phyloP scores from a whole-genome alignment of 2,888 invertebrate genomes.

The Uropetala carovei region DNA sequence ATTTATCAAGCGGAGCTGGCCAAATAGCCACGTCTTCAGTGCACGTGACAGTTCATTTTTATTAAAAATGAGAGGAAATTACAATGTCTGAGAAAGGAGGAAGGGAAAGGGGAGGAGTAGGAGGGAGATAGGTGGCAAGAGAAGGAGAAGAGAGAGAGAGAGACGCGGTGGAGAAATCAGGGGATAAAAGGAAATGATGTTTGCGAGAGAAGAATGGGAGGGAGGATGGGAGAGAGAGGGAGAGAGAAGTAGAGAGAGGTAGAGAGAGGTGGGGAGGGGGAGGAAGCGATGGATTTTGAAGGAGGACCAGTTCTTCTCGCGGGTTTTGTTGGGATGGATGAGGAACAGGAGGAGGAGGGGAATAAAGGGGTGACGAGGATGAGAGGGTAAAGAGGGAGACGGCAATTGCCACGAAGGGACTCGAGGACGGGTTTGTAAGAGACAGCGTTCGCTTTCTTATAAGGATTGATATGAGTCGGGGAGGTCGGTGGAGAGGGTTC shows the following conservation, averaged over 20 bases:
- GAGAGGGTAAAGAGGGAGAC: not conserved
- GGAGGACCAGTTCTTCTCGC: conserved; percentile 39
- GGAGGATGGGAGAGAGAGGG: not conserved
- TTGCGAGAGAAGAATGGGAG: not conserved
- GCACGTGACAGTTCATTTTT: conserved; percentile 63
- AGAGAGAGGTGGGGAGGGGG: not conserved
- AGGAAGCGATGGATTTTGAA: not conserved
- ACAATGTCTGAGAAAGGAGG: conserved; percentile 46
- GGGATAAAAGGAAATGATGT: conserved; percentile 31
- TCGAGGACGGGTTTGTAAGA: conserved; percentile 27
- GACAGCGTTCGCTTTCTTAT: conserved; percentile 39
- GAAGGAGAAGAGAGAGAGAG: not conserved
- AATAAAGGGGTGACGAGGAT: not conserved
- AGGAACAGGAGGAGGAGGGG: not conserved
- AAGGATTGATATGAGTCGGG: conserved; percentile 4
- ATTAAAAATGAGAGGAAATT: conserved; percentile 62
- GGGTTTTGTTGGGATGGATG: not conserved
- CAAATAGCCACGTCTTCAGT: conserved; percentile 60
- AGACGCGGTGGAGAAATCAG: conserved; percentile 20
- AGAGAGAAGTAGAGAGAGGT: not conserved
- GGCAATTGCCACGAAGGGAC: conserved; percentile 27
- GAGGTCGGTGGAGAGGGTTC: not conserved
- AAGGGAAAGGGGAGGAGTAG: not conserved
- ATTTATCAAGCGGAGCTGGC: conserved; percentile 61
- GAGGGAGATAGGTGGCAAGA: not conserved